A percentile compares a stretch with the other conserved stretches of the same genome.
phyloP scores from a whole-genome alignment of 92 coral and sea anemone genomes.

The Umimayanthus kanabou region DNA sequence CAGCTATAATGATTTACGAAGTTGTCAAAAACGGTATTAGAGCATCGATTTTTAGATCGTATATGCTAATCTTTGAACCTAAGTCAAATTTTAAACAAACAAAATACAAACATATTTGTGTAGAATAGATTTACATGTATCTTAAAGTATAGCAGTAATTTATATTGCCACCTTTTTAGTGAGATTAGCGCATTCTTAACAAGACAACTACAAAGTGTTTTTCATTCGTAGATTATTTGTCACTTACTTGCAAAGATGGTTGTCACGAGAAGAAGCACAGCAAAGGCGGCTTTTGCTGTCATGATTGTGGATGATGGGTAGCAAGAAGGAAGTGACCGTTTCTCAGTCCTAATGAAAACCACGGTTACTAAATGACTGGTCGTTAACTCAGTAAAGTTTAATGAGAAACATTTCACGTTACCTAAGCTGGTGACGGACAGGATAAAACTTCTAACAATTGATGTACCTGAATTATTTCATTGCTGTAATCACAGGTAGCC shows the following conservation, averaged over 20 bases:
- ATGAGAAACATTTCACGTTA: background rate
- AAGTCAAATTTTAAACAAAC: background rate
- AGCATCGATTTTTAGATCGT: background rate
- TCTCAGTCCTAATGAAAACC: background rate
- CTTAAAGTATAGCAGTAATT: background rate
- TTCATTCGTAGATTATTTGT: background rate
- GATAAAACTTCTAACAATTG: background rate
- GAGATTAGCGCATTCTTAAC: background rate
- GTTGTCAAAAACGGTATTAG: background rate
- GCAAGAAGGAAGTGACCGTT: background rate
- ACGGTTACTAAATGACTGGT: background rate
- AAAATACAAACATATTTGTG: background rate
- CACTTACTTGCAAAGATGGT: slow-evolving; percentile 2
- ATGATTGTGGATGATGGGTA: background rate
- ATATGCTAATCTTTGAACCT: background rate
- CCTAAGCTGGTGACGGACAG: background rate
- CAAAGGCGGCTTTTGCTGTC: background rate
- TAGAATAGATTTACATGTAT: background rate
- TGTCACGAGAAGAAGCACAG: background rate
- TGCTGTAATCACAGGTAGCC: background rate
- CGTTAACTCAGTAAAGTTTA: slow-evolving; percentile 3
- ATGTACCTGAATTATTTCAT: background rate
- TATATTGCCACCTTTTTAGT: background rate
- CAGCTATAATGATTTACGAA: background rate
- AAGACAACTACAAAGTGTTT: background rate